Evolutionary conservation across 2,113 vertebrate species (phyloP).

Genomic region (Zosterops pallidus): DNA sequence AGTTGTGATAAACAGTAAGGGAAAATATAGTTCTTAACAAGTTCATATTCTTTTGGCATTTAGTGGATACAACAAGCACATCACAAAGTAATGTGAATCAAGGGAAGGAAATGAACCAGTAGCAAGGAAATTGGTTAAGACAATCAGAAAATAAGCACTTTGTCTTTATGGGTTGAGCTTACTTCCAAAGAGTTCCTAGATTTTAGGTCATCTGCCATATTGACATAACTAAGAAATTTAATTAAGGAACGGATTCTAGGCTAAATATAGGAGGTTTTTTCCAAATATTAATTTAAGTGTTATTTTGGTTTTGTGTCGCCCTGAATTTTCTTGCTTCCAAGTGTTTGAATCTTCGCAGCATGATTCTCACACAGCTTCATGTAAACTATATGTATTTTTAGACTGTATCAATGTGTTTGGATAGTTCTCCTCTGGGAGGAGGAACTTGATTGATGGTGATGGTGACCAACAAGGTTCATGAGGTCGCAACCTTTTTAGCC

Average conservation of each 20-base stretch:
- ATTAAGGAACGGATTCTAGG: background rate
- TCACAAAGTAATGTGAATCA: background rate
- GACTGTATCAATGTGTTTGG: no score
- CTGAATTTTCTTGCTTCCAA: no score
- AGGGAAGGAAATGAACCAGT: background rate
- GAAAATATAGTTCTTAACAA: background rate
- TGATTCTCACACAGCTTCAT: no score
- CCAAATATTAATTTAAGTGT: background rate
- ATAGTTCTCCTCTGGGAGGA: no score
- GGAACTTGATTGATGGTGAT: no score
- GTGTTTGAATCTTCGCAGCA: no score
- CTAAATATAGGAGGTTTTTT: fast-evolving
- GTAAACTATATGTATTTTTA: no score
- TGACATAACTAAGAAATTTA: background rate
- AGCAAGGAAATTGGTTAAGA: background rate
- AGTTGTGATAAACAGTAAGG: background rate
- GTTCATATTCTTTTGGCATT: background rate
- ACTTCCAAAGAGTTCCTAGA: background rate
- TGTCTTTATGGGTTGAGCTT: background rate
- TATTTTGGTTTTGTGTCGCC: background rate
- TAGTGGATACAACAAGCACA: background rate
- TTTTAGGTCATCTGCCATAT: background rate
- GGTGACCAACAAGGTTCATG: no score
- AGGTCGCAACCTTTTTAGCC: no score
- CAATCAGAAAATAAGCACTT: background rate